Conservation (phyloP, 2,797 vertebrate genomes). For the Numenius phaeopus region DNA sequence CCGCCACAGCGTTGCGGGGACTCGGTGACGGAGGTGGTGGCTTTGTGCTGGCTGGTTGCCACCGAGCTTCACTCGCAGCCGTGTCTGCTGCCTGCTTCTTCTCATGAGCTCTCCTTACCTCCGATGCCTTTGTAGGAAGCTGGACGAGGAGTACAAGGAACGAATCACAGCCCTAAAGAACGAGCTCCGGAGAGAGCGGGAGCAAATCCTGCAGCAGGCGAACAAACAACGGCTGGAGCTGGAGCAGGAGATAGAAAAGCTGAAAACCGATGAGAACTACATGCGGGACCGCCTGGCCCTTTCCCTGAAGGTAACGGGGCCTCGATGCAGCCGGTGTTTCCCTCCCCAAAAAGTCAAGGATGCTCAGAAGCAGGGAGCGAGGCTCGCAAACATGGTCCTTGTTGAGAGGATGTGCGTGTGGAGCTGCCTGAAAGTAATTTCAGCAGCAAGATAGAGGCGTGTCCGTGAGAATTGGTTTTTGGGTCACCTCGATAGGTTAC, state of each 20-base stretch:
- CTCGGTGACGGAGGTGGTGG: rapidly evolving
- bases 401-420: rapidly evolving
- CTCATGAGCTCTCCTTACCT: rapidly evolving
- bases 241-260: constrained; percentile 88
- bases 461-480: rapidly evolving
- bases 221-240: constrained; percentile 86
- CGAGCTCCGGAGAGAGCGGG: constrained; percentile 88
- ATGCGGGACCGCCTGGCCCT: constrained; percentile 90
- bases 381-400: rapidly evolving
- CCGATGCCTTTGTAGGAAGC: constrained; percentile 79
- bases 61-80: rapidly evolving
- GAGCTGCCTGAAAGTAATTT: background rate
- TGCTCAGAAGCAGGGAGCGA: rapidly evolving
- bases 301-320: constrained; percentile 86
- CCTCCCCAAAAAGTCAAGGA: background rate
- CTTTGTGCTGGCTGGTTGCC: rapidly evolving
- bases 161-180: constrained; percentile 79
- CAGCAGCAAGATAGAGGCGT: rapidly evolving
- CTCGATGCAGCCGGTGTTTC: rapidly evolving
- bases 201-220: constrained; percentile 91
- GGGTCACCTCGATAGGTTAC: rapidly evolving
- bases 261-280: constrained; percentile 88
- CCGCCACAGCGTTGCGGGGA: rapidly evolving
- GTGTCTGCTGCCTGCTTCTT: rapidly evolving
- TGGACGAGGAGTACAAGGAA: constrained; percentile 95